These are phyloP conservation scores for Gobio gobio DNA, from an alignment of 2,113 vertebrate genomes.

Conservation along the genomic window DNA sequence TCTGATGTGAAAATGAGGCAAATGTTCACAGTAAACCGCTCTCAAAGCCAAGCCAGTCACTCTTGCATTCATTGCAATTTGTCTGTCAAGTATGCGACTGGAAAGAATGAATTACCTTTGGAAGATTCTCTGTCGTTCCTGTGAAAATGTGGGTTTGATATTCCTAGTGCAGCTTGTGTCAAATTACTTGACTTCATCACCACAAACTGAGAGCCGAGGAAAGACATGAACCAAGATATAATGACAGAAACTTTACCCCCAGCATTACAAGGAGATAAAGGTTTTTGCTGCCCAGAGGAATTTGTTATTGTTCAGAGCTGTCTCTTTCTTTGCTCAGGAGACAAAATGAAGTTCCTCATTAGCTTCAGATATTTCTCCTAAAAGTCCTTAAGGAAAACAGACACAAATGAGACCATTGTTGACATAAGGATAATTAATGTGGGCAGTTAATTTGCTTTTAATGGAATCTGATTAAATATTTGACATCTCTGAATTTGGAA, in stretches of 20 bases:
- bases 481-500: no score
- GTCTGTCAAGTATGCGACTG: background rate
- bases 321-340: background rate
- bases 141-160: background rate
- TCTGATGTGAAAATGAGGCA: background rate
- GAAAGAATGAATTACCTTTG: background rate
- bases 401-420: background rate
- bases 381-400: background rate
- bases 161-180: background rate
- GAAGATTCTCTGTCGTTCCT: background rate
- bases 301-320: background rate
- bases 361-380: background rate
- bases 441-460: no score
- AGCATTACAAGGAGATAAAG: background rate
- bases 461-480: no score
- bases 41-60: background rate
- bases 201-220: background rate
- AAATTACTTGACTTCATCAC: constrained; percentile 2
- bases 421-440: background rate
- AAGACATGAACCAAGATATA: background rate
- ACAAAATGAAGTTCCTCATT: background rate
- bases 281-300: background rate
- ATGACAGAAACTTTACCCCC: background rate
- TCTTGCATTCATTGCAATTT: constrained; percentile 15
- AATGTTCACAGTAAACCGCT: background rate